phyloP scores from a whole-genome alignment of 2,113 vertebrate species.

The Dasyurus viverrinus region DNA sequence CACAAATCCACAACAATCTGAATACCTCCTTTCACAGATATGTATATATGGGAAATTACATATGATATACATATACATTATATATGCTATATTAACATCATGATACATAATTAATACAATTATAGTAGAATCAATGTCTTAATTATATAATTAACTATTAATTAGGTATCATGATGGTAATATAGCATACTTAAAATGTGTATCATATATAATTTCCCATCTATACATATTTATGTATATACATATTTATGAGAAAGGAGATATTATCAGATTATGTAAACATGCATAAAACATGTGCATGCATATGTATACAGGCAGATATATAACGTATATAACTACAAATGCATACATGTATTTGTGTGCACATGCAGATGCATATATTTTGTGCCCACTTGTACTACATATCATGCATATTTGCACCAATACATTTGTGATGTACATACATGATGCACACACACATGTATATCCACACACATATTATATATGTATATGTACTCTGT shows the following conservation, averaged over 20 bases:
- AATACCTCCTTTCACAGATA: not conserved
- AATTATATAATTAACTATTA: not conserved
- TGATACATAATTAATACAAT: not conserved
- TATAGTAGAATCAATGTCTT: not conserved
- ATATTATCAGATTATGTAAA: not conserved
- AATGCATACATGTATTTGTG: not conserved
- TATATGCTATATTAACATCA: not conserved
- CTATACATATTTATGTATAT: not conserved
- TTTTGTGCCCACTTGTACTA: not conserved
- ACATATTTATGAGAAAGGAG: not conserved
- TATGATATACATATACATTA: not conserved
- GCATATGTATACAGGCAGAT: not conserved
- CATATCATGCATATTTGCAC: not conserved
- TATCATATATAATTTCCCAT: not conserved
- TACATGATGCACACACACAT: not conserved
- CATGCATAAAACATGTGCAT: not conserved
- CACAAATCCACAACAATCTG: not conserved
- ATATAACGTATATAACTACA: not conserved
- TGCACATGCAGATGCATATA: not conserved
- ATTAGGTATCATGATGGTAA: not conserved
- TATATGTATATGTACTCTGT: no score
- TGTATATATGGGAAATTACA: not conserved
- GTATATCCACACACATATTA: no score
- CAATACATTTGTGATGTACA: not conserved
- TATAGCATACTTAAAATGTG: not conserved